Evolutionary conservation across 1,140 invertebrate genomes (phyloP).

Genomic region (Venustaconcha ellipsiformis): DNA sequence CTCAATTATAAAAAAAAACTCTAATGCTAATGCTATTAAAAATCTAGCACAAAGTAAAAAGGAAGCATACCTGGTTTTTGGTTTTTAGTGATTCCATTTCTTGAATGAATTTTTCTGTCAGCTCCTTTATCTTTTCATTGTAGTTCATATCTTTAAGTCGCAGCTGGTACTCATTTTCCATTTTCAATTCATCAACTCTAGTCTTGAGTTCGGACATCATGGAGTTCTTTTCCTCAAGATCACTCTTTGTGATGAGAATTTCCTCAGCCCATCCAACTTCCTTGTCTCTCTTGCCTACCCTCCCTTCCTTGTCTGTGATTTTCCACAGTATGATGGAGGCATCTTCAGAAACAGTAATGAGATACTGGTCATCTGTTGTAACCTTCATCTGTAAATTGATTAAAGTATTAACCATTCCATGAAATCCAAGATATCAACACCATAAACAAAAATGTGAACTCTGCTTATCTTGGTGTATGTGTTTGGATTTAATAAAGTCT

Average conservation of each 20-base stretch:
- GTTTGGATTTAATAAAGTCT: too few relatives aligned
- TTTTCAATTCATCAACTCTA: slow-evolving; percentile 70
- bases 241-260: slow-evolving; percentile 72
- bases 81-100: slow-evolving; percentile 71
- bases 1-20: too few relatives aligned
- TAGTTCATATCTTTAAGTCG: slow-evolving; percentile 72
- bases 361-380: slow-evolving; percentile 82
- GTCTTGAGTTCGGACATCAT: slow-evolving; percentile 70
- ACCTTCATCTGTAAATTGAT: slow-evolving; percentile 65
- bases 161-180: slow-evolving; percentile 73
- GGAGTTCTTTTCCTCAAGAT: slow-evolving; percentile 75
- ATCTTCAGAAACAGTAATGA: slow-evolving; percentile 81
- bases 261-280: slow-evolving; percentile 83
- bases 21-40: too few relatives aligned
- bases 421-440: too few relatives aligned
- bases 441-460: too few relatives aligned
- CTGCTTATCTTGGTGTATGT: too few relatives aligned
- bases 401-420: not conserved
- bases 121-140: slow-evolving; percentile 71
- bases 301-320: slow-evolving; percentile 81
- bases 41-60: not conserved
- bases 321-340: slow-evolving; percentile 88
- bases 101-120: slow-evolving; percentile 70
- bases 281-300: slow-evolving; percentile 78
- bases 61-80: slow-evolving; percentile 66